Evolutionary conservation across 2,888 invertebrate genomes (phyloP), one percentile per base, ranked within the genome.

Genomic region (Dynastes grantii): DNA sequence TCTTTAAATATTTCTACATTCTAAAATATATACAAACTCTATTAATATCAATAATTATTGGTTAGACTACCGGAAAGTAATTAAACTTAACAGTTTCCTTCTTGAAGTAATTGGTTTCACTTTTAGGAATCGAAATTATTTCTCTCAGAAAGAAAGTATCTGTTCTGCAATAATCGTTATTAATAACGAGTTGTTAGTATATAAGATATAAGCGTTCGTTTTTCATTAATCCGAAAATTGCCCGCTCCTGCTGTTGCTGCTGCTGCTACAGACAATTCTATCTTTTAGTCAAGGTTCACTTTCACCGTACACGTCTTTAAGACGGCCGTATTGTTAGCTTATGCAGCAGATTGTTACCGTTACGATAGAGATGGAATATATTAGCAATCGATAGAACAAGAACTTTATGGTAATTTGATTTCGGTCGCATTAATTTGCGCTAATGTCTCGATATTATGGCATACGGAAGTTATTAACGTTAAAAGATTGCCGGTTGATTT

Each of bases 371-470:
- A n/a, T 67, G 9, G 65, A 67, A 67, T 67, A 67, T 45, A 67
- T 45, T 67, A 45, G 6, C 37, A 32, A 64, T 9, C 27, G 29
- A 64, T 64, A 32, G 8, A 64, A 67, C 40, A 67, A 67, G 40
- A 67, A 40, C 65, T 67, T 67, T 67, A 67, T 67, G 65, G 65
- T 67, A 67, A 67, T 67, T 67, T 67, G 45, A 67, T 67, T 67
- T 45, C 65, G 40, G n/a, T 45, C 65, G 65, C 40, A 40, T 67
- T 67, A 67, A 40, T 22, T 67, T 6, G 22, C 40, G 29, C 22
- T 45, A 67, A 40, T 67, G 40, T 45, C 9, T 40, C 65, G 40
- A 29, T 67, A 45, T 45, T 67, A 37, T 16, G 16, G 65, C 65
- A 16, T 22, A 67, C 63, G 65, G 65, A 67, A 67, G 45, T 16